Evolutionary conservation across 2,113 vertebrate genomes (phyloP).

Genomic region (Ammospiza caudacuta): DNA sequence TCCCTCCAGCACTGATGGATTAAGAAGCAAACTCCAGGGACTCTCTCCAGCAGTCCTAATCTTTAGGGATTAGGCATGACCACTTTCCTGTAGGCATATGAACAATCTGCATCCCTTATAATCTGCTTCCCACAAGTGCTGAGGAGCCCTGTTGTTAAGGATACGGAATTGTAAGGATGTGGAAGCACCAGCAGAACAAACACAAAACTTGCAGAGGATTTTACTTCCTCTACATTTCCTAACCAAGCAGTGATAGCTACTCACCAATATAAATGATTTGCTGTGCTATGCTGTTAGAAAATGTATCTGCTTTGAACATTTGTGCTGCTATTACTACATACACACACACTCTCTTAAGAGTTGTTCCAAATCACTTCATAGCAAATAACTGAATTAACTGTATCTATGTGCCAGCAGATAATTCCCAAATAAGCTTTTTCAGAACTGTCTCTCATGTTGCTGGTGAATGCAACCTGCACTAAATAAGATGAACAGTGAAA

Average conservation of each 20-base stretch:
- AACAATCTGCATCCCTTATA: neutral
- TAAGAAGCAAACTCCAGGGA: neutral
- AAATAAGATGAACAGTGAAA: neutral
- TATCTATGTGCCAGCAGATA: neutral
- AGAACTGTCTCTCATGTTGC: neutral
- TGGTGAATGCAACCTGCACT: neutral
- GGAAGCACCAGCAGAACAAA: neutral
- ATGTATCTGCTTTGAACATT: neutral
- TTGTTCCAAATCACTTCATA: neutral
- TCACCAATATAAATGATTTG: neutral
- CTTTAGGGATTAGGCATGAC: neutral
- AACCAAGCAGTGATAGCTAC: neutral
- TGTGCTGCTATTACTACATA: neutral
- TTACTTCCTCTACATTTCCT: neutral
- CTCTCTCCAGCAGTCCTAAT: neutral
- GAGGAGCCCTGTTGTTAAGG: neutral
- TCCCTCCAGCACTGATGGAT: neutral
- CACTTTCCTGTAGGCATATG: neutral
- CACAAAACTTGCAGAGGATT: neutral
- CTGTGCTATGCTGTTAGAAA: neutral
- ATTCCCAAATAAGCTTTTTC: neutral
- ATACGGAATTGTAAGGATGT: neutral
- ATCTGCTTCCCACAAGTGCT: neutral
- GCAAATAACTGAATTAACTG: constrained; percentile 3
- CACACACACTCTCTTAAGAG: neutral